Evolutionary conservation across 1,140 invertebrate genomes (phyloP), one percentile per base, ranked within the genome.

Genomic region (Lepidotrigona ventralis): DNA sequence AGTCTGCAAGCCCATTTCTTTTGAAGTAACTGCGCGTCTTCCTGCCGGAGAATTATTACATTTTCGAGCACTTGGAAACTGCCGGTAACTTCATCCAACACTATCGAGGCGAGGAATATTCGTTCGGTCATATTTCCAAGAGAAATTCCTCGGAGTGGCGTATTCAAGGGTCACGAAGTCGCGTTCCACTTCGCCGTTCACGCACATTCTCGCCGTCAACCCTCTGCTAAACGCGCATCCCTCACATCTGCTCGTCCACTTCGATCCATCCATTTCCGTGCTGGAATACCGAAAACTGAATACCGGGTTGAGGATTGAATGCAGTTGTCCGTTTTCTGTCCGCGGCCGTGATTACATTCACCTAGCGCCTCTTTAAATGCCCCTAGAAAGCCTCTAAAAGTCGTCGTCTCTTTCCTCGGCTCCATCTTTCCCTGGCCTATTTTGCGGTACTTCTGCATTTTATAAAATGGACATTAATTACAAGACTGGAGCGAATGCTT

Each of bases 61-160:
- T 53, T 81, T 66, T 53, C 11, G 15, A 19, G 14, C 0, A 39
- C 1, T 33, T 1, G 23, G 4, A 11, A 17, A 29, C 53, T 23
- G 33, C 2, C 63, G 21, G 51, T 70, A 78, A 78, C 74, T 83
- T 77, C 54, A 70, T 70, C 46, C n/a, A 23, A 8, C 56, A 19
- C 21, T 46, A 54, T 69, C 73, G 33, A 75, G 33, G 26, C 70
- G 19, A 29, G 39, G 39, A 78, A 77, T 83, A 83, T 81, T 81
- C 58, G 21, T 51, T 58, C 3, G 63, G 3, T 53, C 79, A 74
- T 64, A 81, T 74, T 81, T 81, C 29, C 23, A 17, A 39, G 23
- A 58, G 56, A 3, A 58, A 81, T 74, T 81, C 29, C 60, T 54
- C 54, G 23, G 23, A 56, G 6, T 14, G 14, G n/a, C 33, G 46